These are phyloP conservation scores for Hypomecis punctinalis DNA, from an alignment of 2,888 invertebrate genomes.

Conservation along the genomic window DNA sequence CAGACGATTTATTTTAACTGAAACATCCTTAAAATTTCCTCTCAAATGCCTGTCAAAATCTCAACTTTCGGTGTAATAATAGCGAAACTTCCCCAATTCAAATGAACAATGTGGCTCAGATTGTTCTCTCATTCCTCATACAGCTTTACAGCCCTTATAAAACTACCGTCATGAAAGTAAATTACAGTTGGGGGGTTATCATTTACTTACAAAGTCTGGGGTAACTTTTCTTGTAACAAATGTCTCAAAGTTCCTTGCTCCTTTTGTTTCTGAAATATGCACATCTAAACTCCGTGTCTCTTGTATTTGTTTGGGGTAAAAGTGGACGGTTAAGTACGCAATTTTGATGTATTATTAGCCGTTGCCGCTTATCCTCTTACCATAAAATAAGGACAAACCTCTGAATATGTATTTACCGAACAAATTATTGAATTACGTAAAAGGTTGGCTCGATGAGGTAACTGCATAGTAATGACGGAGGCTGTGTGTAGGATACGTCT, in stretches of 20 bases:
- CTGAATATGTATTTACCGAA: neutral
- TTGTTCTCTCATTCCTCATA: conserved; percentile 39
- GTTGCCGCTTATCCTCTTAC: neutral
- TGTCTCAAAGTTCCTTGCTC: conserved; percentile 34
- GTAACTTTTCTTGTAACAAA: conserved; percentile 41
- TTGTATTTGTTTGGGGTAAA: conserved; percentile 1
- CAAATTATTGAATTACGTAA: neutral
- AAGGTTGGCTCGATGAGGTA: neutral
- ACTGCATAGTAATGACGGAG: neutral
- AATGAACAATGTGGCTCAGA: conserved; percentile 37
- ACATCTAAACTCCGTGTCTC: neutral
- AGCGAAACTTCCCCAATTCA: conserved; percentile 27
- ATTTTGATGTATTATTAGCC: conserved; percentile 9
- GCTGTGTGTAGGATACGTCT: neutral
- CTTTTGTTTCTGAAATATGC: conserved; percentile 26
- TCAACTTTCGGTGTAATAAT: conserved; percentile 16
- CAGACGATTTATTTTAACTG: conserved; percentile 8
- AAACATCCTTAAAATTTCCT: conserved; percentile 7
- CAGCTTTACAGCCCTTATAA: conserved; percentile 42
- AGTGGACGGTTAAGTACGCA: neutral
- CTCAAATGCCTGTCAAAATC: conserved; percentile 21
- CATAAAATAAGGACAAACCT: conserved; percentile 4
- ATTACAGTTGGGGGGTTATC: conserved; percentile 37
- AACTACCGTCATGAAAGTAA: conserved; percentile 43
- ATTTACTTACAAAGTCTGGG: conserved; percentile 37